phyloP scores from a whole-genome alignment of 2,888 invertebrate species.

The Habrosyne pyritoides region DNA sequence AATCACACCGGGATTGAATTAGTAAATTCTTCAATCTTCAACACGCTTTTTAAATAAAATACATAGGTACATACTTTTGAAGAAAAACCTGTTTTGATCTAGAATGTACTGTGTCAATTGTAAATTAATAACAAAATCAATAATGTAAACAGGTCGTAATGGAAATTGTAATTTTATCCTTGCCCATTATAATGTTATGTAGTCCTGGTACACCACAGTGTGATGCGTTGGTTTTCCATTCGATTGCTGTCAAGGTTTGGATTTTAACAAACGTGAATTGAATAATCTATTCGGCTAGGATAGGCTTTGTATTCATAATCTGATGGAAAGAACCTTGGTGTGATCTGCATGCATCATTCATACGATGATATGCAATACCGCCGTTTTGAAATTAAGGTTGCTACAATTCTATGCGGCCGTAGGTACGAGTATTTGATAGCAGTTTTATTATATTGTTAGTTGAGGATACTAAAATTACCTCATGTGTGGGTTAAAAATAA shows the following conservation, averaged over 20 bases:
- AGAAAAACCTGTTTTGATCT: slow-evolving; percentile 24
- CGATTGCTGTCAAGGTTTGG: slow-evolving; percentile 67
- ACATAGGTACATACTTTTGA: not conserved
- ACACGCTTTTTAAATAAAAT: no score
- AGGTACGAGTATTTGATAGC: not conserved
- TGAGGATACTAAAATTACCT: no score
- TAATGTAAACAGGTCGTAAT: slow-evolving; percentile 56
- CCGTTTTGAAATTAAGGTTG: not conserved
- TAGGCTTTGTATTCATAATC: slow-evolving; percentile 34
- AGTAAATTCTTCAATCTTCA: no score
- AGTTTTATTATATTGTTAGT: no score
- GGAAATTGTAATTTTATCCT: slow-evolving; percentile 58
- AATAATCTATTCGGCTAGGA: slow-evolving; percentile 35
- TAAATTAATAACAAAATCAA: slow-evolving; percentile 28
- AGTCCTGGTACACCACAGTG: slow-evolving; percentile 23
- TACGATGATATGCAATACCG: slow-evolving; percentile 23
- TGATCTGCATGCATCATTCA: slow-evolving; percentile 42
- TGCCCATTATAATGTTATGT: slow-evolving; percentile 33
- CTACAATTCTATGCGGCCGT: not conserved
- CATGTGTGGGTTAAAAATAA: no score
- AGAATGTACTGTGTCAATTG: slow-evolving; percentile 26
- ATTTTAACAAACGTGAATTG: slow-evolving; percentile 50
- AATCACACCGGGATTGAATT: not conserved
- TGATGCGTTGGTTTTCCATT: slow-evolving; percentile 42
- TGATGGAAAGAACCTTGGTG: slow-evolving; percentile 38